Evolutionary conservation across 2,888 invertebrate species (phyloP).

Genomic region (Adelognathus sp.): DNA sequence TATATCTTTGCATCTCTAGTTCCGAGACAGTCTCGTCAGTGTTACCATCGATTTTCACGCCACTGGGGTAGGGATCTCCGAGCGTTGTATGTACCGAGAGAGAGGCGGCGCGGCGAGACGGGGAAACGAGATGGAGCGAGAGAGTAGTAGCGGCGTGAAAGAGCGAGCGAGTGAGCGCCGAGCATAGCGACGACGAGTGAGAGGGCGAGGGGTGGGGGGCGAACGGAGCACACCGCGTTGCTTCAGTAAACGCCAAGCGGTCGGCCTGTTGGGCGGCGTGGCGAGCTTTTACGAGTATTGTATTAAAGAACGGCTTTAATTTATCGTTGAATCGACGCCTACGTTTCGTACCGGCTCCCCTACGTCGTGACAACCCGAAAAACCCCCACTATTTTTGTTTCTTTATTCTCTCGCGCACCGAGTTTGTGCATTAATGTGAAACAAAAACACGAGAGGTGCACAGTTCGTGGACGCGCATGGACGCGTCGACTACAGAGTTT

Average conservation of each 20-base stretch:
- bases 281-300: constrained; percentile 56
- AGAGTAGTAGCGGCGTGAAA: not conserved
- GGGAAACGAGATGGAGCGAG: constrained; percentile 5
- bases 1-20: no score
- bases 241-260: constrained; percentile 69
- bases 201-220: constrained; percentile 23
- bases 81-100: constrained; percentile 13
- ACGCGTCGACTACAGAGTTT: constrained; percentile 28
- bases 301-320: constrained; percentile 52
- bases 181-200: constrained; percentile 8
- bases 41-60: constrained; percentile 51
- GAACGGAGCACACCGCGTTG: constrained; percentile 54
- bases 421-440: not conserved
- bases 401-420: not conserved
- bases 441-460: not conserved
- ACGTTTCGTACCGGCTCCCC: not conserved
- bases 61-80: constrained; percentile 33
- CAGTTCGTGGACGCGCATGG: constrained; percentile 31
- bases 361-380: not conserved
- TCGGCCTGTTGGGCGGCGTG: constrained; percentile 63
- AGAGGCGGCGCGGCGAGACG: constrained; percentile 10
- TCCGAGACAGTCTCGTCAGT: not conserved
- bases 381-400: not conserved
- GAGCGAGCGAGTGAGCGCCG: constrained; percentile 9
- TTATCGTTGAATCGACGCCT: constrained; percentile 46